Evolutionary conservation across 2,113 vertebrate genomes (phyloP).

Genomic region (Ondatra zibethicus): DNA sequence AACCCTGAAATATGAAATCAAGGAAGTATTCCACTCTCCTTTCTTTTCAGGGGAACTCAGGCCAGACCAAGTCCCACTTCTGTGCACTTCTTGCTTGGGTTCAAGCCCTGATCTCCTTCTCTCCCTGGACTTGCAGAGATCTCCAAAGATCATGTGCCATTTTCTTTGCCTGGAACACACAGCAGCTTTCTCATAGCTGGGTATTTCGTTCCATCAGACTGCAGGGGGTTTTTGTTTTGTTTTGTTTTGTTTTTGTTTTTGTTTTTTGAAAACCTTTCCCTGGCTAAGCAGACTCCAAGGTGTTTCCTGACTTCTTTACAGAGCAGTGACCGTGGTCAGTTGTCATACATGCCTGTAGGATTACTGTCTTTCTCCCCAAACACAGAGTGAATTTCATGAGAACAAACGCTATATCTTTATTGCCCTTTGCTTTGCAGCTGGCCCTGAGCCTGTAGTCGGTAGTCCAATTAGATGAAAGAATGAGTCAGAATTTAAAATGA

Average conservation of each 20-base stretch:
- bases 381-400: background rate
- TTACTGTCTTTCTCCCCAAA: background rate
- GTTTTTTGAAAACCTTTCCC: background rate
- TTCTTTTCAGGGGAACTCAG: background rate
- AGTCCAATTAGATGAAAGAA: background rate
- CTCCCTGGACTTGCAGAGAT: background rate
- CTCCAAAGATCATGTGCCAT: background rate
- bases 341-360: background rate
- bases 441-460: background rate
- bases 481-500: conserved; percentile 6
- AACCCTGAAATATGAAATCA: background rate
- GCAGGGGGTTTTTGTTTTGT: background rate
- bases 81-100: background rate
- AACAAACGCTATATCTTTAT: background rate
- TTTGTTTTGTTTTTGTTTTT: no score
- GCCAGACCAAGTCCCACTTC: background rate
- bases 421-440: background rate
- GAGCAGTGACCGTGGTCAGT: background rate
- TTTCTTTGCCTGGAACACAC: background rate
- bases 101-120: background rate
- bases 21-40: background rate
- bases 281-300: background rate
- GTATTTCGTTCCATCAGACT: background rate
- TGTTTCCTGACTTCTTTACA: background rate
- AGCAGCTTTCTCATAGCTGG: background rate